Conservation (phyloP, 2,113 vertebrate genomes). For the Hyperopisus bebe region DNA sequence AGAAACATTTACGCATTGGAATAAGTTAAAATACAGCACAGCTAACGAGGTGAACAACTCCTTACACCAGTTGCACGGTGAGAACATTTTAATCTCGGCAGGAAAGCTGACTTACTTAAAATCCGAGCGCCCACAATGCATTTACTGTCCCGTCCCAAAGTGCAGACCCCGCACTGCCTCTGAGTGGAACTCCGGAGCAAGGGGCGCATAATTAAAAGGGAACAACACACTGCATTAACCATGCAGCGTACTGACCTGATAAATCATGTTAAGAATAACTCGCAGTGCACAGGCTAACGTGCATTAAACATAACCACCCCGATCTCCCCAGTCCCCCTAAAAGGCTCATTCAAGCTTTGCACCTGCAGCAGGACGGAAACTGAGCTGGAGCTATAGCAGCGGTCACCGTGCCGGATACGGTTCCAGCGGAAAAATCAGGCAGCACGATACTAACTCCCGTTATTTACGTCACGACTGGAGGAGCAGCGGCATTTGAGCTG, state of each 20-base stretch:
- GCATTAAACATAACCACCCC: neutral
- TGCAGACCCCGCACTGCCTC: neutral
- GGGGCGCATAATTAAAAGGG: constrained; percentile 1
- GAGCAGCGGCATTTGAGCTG: neutral
- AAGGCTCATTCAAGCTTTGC: neutral
- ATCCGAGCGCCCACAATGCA: constrained; percentile 16
- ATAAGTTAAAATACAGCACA: neutral
- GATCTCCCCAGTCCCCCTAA: neutral
- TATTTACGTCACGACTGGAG: neutral
- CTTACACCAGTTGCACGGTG: neutral
- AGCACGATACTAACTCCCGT: neutral
- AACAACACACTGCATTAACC: constrained; percentile 4
- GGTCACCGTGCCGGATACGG: neutral
- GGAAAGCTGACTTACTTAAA: neutral
- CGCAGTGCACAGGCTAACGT: neutral
- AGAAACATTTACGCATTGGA: neutral
- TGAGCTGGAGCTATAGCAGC: neutral
- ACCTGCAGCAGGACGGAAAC: neutral
- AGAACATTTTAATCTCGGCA: neutral
- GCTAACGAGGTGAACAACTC: neutral
- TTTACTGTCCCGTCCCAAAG: neutral
- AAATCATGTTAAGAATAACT: constrained; percentile 8
- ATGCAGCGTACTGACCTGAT: constrained; percentile 6
- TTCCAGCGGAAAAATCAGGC: neutral
- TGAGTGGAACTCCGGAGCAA: neutral